Evolutionary conservation across 2,888 invertebrate genomes (phyloP), one percentile per base, ranked within the genome.

Genomic region (Lymantria monacha): DNA sequence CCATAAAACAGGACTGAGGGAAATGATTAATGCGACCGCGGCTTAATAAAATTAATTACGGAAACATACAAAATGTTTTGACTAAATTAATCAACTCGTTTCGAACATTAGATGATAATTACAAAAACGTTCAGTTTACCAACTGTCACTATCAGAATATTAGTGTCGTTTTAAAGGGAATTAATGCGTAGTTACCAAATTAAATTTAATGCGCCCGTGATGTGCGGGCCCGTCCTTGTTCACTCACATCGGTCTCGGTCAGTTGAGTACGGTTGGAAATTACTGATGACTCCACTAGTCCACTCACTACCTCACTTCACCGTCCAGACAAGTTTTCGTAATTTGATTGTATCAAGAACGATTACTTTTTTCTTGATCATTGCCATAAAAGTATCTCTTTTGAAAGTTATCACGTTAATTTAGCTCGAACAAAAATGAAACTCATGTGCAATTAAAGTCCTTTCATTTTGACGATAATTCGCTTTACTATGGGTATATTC

Each of bases 21-120:
- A 65, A 69, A 65, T 67, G 65, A 72, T 69, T 72, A 61, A 69
- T 62, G 61, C 53, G 60, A 53, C 61, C 60, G 63, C 50, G 51
- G 42, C 54, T 47, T 57, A 70, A 72, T 69, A 44, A 61, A 74
- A 79, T 81, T 76, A 76, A 81, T 78, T 74, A 77, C 53, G 67
- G 70, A 74, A 78, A 73, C 74, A 79, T 76, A 80, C 76, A 75
- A 78, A 70, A 33, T 47, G 50, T 57, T 67, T 55, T 57, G 46
- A 61, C 46, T 48, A 46, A 43, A 44, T 53, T 57, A 51, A 61
- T 61, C 74, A 76, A 70, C 71, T 74, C 76, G 68, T 79, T 83
- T 66, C 45, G 59, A 75, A 75, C 72, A 78, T 83, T 81, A 79
- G 74, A 67, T 75, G 71, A 71, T 83, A 82, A 87, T 87, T 82